Percentiles rank a stretch among this genome's conserved stretches.
Evolutionary conservation across 2,888 invertebrate species (phyloP).

Genomic region (Drosophila parthenogenetica): DNA sequence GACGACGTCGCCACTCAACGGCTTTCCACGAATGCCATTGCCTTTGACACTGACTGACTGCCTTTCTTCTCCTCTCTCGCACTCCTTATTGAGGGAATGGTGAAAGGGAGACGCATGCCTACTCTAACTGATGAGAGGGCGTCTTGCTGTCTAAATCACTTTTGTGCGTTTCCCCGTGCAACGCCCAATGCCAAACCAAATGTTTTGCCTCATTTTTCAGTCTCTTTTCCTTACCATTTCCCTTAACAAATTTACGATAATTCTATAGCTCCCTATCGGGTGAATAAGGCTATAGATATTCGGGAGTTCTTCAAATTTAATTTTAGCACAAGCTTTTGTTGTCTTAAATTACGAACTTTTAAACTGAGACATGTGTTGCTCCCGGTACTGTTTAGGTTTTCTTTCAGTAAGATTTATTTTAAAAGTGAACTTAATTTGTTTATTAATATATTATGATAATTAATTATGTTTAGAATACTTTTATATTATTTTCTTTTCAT

Average conservation of each 20-base stretch:
- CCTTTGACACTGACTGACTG: constrained; percentile 32
- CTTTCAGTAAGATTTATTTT: no score
- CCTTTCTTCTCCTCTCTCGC: constrained; percentile 5
- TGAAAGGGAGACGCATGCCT: background rate
- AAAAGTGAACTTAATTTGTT: no score
- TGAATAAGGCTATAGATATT: constrained; percentile 11
- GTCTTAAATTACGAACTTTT: no score
- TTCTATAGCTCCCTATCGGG: background rate
- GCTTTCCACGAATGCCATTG: constrained; percentile 33
- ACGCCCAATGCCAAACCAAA: constrained; percentile 50
- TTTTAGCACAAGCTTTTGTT: background rate
- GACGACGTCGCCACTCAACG: constrained; percentile 47
- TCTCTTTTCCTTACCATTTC: constrained; percentile 10
- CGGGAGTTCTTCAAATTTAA: background rate
- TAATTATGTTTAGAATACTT: no score
- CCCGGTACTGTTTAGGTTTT: no score
- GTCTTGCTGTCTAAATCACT: constrained; percentile 71
- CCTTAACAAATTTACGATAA: constrained; percentile 3
- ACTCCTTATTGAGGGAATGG: background rate
- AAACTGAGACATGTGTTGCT: no score
- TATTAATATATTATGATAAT: no score
- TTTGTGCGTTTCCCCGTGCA: constrained; percentile 70
- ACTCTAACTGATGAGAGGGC: constrained; percentile 54
- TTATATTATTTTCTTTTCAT: no score
- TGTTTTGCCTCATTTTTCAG: constrained; percentile 57